Evolutionary conservation across 1,140 invertebrate species (phyloP), one percentile per base, ranked within the genome.

Genomic region (Octopus bimaculoides): DNA sequence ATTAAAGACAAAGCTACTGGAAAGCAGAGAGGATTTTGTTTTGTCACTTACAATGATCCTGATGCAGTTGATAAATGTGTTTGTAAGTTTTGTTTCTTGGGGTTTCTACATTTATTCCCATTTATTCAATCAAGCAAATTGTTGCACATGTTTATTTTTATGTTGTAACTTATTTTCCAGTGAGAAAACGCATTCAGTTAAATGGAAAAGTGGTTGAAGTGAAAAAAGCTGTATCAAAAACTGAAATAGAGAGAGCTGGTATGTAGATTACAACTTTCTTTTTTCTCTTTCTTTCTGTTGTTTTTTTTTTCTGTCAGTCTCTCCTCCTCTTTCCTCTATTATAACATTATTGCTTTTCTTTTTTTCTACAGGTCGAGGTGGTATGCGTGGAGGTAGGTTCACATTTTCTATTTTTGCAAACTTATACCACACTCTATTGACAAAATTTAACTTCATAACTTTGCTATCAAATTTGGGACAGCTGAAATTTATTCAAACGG

Each of bases 181-280:
- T 92, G 52, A 88, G 89, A 79, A 91, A 88, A 80, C 84, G 86
- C 54, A 91, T 91, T 82, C 85, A 87, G 75, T 87, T 92, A 41
- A 89, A 90, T 83, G 89, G 89, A 10, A 86, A 88, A 74, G 84
- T 85, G 79, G 89, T 91, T 54, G 91, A 92, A 83, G 91, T 92
- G 2, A 91, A 92, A 79, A 92, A 92, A 83, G 91, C 91, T 77
- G 79, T 92, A 5, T 90, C 89, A 5, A 91, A 90, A 83, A 88
- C 91, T 77, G 90, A 71, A 71, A 71, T 71, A 0, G 66, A 71
- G 26, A 71, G 66, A 71, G 0, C 66, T 10, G 66, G 8, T n/a
- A 20, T 41, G 26, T 41, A 41, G 26, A 41, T 41, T 41, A 3
- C 26, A 41, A 3, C 26, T 41, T 41, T 41, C 26, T 41, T 3